phyloP scores from a whole-genome alignment of 1,140 invertebrate genomes.

The Microplitis mediator region DNA sequence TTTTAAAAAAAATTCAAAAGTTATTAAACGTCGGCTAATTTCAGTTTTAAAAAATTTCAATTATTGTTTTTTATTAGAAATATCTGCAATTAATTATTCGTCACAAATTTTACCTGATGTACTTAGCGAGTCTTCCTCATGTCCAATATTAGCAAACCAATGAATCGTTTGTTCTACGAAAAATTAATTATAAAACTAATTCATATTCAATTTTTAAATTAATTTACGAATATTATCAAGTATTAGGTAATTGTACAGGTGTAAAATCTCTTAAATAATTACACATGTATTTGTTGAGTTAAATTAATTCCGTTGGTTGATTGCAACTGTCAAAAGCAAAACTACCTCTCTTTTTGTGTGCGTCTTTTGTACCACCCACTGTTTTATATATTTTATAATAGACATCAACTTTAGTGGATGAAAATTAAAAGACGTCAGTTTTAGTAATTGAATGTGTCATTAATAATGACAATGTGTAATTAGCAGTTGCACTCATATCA shows the following conservation, averaged over 20 bases:
- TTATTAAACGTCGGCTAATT: too few relatives aligned
- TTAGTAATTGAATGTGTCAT: constrained; percentile 44
- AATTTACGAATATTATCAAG: too few relatives aligned
- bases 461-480: constrained; percentile 36
- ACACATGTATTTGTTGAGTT: too few relatives aligned
- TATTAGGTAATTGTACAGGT: too few relatives aligned
- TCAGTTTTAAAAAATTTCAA: too few relatives aligned
- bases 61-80: too few relatives aligned
- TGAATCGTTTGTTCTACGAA: constrained; percentile 60
- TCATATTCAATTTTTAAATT: too few relatives aligned
- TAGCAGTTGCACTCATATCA: constrained; percentile 19
- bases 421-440: background rate
- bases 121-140: constrained; percentile 44
- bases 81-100: background rate
- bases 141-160: constrained; percentile 60
- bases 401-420: background rate
- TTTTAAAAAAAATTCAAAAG: too few relatives aligned
- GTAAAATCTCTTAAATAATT: too few relatives aligned
- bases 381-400: background rate
- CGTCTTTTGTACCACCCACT: background rate
- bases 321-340: constrained; percentile 38
- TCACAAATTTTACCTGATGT: constrained; percentile 49
- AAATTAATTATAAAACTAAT: constrained; percentile 39
- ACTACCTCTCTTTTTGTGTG: background rate
- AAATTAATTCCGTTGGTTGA: constrained; percentile 48